Conservation (phyloP, 2,888 invertebrate genomes). For the Stenodera caucasica region DNA sequence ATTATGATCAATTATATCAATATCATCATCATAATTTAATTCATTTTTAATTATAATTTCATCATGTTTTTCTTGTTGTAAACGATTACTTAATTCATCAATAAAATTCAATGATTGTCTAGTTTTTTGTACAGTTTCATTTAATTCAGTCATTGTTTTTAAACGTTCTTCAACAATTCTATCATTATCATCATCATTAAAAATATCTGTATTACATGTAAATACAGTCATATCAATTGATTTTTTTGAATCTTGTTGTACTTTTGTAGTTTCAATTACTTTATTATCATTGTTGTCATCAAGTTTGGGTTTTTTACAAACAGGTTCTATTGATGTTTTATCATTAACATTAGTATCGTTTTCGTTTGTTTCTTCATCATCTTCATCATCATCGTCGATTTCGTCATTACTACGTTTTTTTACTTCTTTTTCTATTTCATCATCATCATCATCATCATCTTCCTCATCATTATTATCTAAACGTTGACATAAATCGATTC, state of each 20-base stretch:
- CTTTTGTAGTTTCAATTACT: constrained; percentile 20
- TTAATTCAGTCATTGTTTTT: constrained; percentile 59
- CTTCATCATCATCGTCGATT: not conserved
- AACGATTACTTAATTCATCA: constrained; percentile 43
- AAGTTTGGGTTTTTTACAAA: constrained; percentile 8
- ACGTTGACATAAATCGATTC: constrained; percentile 47
- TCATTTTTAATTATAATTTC: constrained; percentile 17
- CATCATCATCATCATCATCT: not conserved
- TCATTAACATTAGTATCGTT: constrained; percentile 13
- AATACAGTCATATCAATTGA: constrained; percentile 44
- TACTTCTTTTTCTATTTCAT: not conserved
- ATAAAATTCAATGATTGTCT: constrained; percentile 46
- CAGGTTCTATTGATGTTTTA: constrained; percentile 4
- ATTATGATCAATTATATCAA: constrained; percentile 12
- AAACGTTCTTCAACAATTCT: constrained; percentile 57
- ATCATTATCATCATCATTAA: constrained; percentile 56
- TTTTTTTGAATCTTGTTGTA: constrained; percentile 12
- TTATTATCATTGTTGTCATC: constrained; percentile 15
- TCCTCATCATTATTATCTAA: constrained; percentile 10
- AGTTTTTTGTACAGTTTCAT: constrained; percentile 43
- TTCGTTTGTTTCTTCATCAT: not conserved
- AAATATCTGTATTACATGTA: constrained; percentile 50
- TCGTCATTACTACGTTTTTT: not conserved
- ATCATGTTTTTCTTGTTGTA: constrained; percentile 31
- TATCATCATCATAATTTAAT: constrained; percentile 13